A percentile compares a stretch with the other conserved stretches of the same genome.
phyloP scores from a whole-genome alignment of 2,113 vertebrate genomes.

The Hepsetus odoe region DNA sequence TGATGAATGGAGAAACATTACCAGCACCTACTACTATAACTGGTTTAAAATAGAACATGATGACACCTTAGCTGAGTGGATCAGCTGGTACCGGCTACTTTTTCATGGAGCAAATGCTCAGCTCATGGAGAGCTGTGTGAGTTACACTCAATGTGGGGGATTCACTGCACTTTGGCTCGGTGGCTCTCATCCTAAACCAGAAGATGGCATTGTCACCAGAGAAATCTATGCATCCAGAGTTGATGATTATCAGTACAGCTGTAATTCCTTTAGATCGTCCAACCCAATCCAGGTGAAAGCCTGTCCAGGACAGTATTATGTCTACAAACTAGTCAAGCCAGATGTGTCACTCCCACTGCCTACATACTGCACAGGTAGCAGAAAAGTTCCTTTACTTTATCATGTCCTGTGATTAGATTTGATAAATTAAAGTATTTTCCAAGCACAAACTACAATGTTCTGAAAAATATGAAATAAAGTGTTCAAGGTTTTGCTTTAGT shows the following conservation, averaged over 20 bases:
- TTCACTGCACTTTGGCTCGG: neutral
- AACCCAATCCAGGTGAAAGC: neutral
- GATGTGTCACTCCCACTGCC: neutral
- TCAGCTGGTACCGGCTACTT: neutral
- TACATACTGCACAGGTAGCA: neutral
- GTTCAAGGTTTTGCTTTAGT: too few relatives aligned
- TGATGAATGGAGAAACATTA: too few relatives aligned
- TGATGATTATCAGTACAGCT: neutral
- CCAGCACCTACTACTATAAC: too few relatives aligned
- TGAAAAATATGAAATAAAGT: too few relatives aligned
- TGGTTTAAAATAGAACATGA: neutral
- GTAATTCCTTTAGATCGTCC: neutral
- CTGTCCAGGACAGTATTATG: neutral
- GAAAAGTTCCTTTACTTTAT: too few relatives aligned
- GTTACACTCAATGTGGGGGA: neutral
- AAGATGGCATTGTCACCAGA: neutral
- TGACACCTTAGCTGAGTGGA: neutral
- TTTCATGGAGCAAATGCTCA: neutral
- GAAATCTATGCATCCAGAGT: too few relatives aligned
- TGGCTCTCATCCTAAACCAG: neutral
- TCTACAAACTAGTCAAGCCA: neutral
- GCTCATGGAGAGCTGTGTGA: neutral
- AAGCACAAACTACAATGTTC: too few relatives aligned
- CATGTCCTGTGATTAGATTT: too few relatives aligned
- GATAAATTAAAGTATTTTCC: too few relatives aligned